Base-by-base conservation (phyloP, 2,113 vertebrate genomes). In the Telmatochromis sp. region DNA sequence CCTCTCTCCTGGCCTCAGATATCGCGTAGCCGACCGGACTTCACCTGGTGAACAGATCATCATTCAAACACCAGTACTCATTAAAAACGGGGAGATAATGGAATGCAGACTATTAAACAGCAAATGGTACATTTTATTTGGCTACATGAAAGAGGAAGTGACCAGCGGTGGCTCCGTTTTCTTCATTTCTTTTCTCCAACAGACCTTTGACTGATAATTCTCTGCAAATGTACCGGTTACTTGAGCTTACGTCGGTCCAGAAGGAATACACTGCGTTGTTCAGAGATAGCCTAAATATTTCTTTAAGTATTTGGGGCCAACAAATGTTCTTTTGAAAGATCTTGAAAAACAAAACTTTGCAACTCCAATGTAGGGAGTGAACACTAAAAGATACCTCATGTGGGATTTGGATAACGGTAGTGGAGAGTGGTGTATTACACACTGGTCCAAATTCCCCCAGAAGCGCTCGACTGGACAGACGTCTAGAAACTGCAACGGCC, bases 31-130 rank as follows among this genome's bases (percentile, higher is more conserved):
- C 26, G 49, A 89, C 83, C 7, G 19, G 87, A 80, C 82, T 86
- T 91, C 89, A 92, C 84, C 86, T 79, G 85, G 83, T 65, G 80
- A 73, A 26, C 86, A 90, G 84, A 91, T 93, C 89, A 91, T 81
- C 88, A 83, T 84, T 85, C 83, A 89, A 58, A 87, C 80, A 88
- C 80, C 85, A 73, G 87, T 3, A 54, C 84, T 83, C 57, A 28
- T 37, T 84, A 90, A 81, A 83, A 92, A 57, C 57, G 58, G 79
- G 37, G 26, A 75, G 83, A 89, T 81, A 86, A 93, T 87, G 86
- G 80, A 85, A 47, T 80, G 58, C 83, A 80, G 37, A 80, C 68
- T 53, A 86, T 70, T 84, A 91, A 49, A 78, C 49, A 40, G 51
- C 35, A 58, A 80, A 80, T 15, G 0, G n/a, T 53, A 23, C 9